phyloP scores from a whole-genome alignment of 92 coral and sea anemone genomes.

The Palythoa caribaeorum region DNA sequence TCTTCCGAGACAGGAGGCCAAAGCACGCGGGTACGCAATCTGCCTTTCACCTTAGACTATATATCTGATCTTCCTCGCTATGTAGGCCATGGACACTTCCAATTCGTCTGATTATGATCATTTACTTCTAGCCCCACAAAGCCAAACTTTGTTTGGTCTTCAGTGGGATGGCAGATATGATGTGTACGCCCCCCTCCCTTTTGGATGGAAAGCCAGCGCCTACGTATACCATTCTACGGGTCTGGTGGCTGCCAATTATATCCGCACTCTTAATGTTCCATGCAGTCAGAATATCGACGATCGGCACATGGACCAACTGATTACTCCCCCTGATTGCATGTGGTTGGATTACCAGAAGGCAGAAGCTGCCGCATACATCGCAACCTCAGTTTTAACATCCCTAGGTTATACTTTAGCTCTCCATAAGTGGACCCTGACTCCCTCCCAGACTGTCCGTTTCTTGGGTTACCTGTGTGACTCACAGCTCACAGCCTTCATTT shows the following conservation, averaged over 20 bases:
- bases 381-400: constrained; percentile 53
- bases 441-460: constrained; percentile 64
- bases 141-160: constrained; percentile 71
- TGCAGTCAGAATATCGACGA: constrained; percentile 74
- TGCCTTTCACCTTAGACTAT: constrained; percentile 65
- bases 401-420: constrained; percentile 78
- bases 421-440: constrained; percentile 47
- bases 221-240: constrained; percentile 67
- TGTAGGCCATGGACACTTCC: constrained; percentile 20
- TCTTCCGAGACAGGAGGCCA: too few relatives aligned
- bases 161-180: constrained; percentile 55
- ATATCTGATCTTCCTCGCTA: constrained; percentile 73
- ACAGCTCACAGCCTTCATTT: constrained; percentile 53
- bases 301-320: constrained; percentile 72
- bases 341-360: constrained; percentile 60
- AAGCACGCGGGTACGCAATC: constrained; percentile 69
- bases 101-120: neutral
- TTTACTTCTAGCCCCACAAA: constrained; percentile 45
- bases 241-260: constrained; percentile 21
- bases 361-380: constrained; percentile 69
- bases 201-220: constrained; percentile 79
- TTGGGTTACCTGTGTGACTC: constrained; percentile 73
- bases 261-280: constrained; percentile 57
- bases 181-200: constrained; percentile 60
- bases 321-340: neutral